Conservation (phyloP, 1,140 invertebrate species). For the Drosophila hydei region DNA sequence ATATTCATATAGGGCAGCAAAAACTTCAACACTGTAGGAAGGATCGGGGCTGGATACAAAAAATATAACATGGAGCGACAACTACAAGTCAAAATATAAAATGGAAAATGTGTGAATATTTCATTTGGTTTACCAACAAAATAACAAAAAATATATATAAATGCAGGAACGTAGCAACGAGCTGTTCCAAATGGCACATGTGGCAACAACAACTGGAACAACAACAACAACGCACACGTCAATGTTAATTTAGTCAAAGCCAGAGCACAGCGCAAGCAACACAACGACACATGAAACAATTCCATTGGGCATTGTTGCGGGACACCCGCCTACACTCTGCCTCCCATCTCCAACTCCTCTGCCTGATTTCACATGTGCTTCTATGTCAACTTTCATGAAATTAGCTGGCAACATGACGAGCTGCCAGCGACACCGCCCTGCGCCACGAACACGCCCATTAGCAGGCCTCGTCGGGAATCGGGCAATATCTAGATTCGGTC, state of each 20-base stretch:
- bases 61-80: constrained; percentile 38
- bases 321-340: constrained; percentile 25
- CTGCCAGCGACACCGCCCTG: constrained; percentile 57
- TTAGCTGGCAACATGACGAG: constrained; percentile 83
- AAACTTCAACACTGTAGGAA: constrained; percentile 60
- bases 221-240: constrained; percentile 59
- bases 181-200: constrained; percentile 61
- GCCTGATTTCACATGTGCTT: constrained; percentile 78
- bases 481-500: constrained; percentile 8
- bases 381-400: constrained; percentile 82
- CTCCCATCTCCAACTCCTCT: constrained; percentile 5
- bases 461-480: constrained; percentile 34
- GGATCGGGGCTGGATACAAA: not conserved
- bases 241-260: constrained; percentile 83
- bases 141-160: constrained; percentile 11
- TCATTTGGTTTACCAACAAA: constrained; percentile 59
- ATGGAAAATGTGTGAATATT: constrained; percentile 79
- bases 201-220: constrained; percentile 54
- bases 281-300: constrained; percentile 63
- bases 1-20: constrained; percentile 66
- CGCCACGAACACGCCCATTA: constrained; percentile 67
- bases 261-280: constrained; percentile 50
- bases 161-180: constrained; percentile 23
- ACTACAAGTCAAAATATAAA: constrained; percentile 74
- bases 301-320: constrained; percentile 80